A percentile compares a stretch with the other conserved stretches of the same genome.
phyloP scores from a whole-genome alignment of 1,140 invertebrate genomes.

The Aleiodes sp. region DNA sequence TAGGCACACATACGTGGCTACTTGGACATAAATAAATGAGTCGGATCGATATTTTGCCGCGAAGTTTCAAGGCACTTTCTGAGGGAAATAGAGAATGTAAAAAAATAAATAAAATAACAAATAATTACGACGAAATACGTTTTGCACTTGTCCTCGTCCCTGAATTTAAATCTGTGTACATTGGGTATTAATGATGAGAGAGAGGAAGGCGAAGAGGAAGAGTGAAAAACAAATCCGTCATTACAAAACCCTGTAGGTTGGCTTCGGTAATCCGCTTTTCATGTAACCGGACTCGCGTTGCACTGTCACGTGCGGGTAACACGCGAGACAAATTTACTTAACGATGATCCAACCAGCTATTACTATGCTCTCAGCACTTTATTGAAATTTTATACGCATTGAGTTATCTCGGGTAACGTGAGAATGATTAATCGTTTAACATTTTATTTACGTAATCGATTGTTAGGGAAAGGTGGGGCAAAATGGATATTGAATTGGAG shows the following conservation, averaged over 20 bases:
- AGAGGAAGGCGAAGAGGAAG: constrained; percentile 6
- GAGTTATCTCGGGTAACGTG: no score
- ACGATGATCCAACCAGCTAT: constrained; percentile 16
- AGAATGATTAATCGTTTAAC: no score
- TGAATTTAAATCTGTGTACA: background rate
- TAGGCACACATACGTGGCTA: constrained; percentile 27
- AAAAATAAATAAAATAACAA: constrained; percentile 19
- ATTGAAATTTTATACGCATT: no score
- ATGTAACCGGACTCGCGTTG: constrained; percentile 52
- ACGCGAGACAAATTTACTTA: constrained; percentile 41
- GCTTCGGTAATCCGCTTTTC: constrained; percentile 59
- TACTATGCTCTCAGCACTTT: no score
- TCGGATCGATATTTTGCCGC: constrained; percentile 48
- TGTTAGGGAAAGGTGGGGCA: no score
- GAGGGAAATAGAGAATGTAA: constrained; percentile 16
- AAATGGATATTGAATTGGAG: no score
- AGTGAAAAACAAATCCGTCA: constrained; percentile 40
- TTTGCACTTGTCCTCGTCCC: background rate
- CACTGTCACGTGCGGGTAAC: constrained; percentile 42
- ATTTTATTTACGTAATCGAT: no score
- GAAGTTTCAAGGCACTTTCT: constrained; percentile 47
- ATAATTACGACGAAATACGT: background rate
- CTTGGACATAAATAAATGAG: constrained; percentile 40
- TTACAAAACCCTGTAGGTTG: constrained; percentile 39
- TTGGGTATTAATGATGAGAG: background rate